These are phyloP conservation scores for Euwallacea similis DNA, from an alignment of 1,140 invertebrate species.

Conservation along the genomic window DNA sequence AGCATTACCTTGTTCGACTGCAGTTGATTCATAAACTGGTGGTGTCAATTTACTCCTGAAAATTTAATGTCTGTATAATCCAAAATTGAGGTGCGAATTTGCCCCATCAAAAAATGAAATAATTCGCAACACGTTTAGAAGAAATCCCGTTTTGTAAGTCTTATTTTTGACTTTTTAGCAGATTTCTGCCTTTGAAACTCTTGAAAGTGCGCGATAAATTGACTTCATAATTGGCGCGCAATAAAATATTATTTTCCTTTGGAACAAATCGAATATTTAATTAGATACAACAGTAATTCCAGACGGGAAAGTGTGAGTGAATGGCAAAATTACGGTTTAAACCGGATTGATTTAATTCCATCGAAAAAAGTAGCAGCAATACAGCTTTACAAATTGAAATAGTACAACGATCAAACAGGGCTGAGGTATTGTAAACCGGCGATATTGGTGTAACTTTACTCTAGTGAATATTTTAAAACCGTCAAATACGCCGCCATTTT, in stretches of 20 bases:
- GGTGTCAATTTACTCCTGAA: conserved; percentile 22
- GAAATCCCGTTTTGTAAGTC: too few relatives aligned
- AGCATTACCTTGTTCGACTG: not conserved
- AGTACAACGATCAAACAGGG: conserved; percentile 6
- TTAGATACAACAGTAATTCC: not conserved
- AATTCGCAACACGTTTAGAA: conserved; percentile 22
- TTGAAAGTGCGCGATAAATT: too few relatives aligned
- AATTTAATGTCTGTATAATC: conserved; percentile 32
- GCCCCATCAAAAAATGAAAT: conserved; percentile 30
- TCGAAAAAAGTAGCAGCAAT: not conserved
- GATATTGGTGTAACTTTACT: not conserved
- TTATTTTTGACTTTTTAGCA: too few relatives aligned
- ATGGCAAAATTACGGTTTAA: not conserved
- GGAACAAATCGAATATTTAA: too few relatives aligned
- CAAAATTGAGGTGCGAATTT: conserved; percentile 26
- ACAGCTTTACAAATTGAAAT: conserved; percentile 1
- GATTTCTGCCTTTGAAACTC: too few relatives aligned
- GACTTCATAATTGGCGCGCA: too few relatives aligned
- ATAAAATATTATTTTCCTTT: too few relatives aligned
- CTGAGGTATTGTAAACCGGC: not conserved
- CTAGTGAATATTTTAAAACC: conserved; percentile 9
- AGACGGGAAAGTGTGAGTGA: not conserved
- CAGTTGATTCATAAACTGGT: conserved; percentile 13
- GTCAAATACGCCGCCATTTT: conserved; percentile 11
- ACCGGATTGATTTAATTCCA: not conserved